A percentile compares a stretch with the other conserved stretches of the same genome.
Evolutionary conservation across 2,888 invertebrate species (phyloP).

Genomic region (Xanthorhoe spadicearia): DNA sequence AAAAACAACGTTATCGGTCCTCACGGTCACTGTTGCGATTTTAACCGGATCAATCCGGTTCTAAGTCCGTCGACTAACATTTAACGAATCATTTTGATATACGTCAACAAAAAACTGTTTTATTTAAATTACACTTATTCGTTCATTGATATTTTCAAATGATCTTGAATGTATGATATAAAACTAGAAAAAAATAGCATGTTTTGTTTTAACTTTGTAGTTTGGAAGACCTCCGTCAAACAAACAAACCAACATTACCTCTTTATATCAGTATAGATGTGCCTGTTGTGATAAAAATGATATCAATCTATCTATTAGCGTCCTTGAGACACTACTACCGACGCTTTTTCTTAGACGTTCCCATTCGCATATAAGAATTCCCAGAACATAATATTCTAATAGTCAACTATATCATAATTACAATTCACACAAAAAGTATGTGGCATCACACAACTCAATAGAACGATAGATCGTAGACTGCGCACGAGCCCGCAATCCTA

Average conservation of each 20-base stretch:
- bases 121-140: background rate
- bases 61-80: background rate
- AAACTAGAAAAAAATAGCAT: too few relatives aligned
- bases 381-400: background rate
- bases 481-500: conserved; percentile 27
- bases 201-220: too few relatives aligned
- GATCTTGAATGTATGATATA: background rate
- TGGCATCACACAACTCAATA: background rate
- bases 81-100: background rate
- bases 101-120: background rate
- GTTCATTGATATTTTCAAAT: background rate
- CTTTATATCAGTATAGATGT: too few relatives aligned
- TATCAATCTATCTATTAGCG: too few relatives aligned
- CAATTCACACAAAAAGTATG: background rate
- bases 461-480: background rate
- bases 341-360: too few relatives aligned
- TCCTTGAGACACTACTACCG: too few relatives aligned
- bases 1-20: conserved; percentile 18
- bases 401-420: background rate
- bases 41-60: conserved; percentile 12
- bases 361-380: too few relatives aligned
- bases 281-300: too few relatives aligned
- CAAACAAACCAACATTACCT: too few relatives aligned
- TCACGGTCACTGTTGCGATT: conserved; percentile 13
- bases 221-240: too few relatives aligned